Percentiles rank a stretch among this genome's conserved stretches.
Evolutionary conservation across 2,113 vertebrate species (phyloP).

Genomic region (Mystacornis crossleyi): DNA sequence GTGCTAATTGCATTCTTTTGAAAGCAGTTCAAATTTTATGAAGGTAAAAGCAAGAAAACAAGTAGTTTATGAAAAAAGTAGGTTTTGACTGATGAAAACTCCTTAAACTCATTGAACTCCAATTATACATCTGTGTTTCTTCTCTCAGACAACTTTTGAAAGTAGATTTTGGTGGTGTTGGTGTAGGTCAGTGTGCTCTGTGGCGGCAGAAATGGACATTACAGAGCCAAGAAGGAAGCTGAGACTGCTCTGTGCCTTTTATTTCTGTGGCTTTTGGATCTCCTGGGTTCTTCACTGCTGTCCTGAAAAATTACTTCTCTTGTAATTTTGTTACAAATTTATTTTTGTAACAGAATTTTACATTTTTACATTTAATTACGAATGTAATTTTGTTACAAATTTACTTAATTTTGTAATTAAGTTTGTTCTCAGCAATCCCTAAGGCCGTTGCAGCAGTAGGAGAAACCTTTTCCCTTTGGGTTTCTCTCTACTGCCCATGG

Average conservation of each 20-base stretch:
- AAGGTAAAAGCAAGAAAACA: not conserved
- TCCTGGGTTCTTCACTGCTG: not conserved
- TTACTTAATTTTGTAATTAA: no score
- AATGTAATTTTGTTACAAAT: no score
- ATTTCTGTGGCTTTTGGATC: not conserved
- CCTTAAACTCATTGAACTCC: not conserved
- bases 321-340: no score
- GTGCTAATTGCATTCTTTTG: not conserved
- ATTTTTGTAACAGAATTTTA: no score
- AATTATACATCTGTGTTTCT: not conserved
- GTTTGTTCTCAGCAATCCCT: not conserved
- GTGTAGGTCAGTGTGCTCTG: fast-evolving
- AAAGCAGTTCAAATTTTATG: not conserved
- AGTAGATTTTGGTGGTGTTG: not conserved
- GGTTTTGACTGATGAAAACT: not conserved
- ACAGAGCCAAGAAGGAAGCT: not conserved
- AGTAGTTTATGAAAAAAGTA: not conserved
- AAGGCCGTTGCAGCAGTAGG: not conserved
- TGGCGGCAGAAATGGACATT: not conserved
- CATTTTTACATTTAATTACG: no score
- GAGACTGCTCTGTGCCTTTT: not conserved
- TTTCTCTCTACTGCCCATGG: not conserved
- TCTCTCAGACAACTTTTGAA: not conserved
- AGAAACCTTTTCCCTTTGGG: not conserved
- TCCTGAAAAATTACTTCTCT: not conserved